phyloP scores from a whole-genome alignment of 2,113 vertebrate species.

The Casuarius casuarius region DNA sequence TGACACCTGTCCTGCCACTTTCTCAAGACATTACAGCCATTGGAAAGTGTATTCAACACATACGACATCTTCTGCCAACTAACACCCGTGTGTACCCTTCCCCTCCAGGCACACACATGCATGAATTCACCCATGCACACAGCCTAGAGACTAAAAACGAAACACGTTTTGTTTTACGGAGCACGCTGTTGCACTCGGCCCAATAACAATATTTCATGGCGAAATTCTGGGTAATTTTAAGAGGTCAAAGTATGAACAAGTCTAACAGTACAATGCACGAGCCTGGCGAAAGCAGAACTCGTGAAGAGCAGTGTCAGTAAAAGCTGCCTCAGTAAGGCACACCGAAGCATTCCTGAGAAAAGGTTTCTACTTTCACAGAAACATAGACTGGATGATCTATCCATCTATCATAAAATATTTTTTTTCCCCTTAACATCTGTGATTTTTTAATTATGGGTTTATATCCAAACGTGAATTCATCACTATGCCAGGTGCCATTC shows the following conservation, averaged over 20 bases:
- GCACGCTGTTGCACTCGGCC: not conserved
- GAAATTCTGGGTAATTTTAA: not conserved
- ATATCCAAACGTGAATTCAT: not conserved
- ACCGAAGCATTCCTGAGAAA: not conserved
- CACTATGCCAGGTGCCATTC: not conserved
- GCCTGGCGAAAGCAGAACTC: not conserved
- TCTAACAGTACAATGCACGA: not conserved
- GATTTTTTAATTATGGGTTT: not conserved
- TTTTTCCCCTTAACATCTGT: not conserved
- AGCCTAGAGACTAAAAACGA: not conserved
- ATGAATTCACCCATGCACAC: not conserved
- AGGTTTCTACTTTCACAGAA: not conserved
- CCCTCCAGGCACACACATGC: accelerated
- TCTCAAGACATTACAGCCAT: not conserved
- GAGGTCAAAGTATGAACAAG: not conserved
- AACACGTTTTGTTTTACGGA: not conserved
- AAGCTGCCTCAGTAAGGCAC: not conserved
- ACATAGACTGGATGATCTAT: not conserved
- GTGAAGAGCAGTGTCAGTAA: not conserved
- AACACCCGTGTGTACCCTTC: accelerated
- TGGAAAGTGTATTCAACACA: not conserved
- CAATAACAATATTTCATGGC: accelerated
- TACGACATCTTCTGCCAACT: not conserved
- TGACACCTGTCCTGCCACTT: not conserved
- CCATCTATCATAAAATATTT: not conserved